Conservation (phyloP, 2,113 vertebrate species). For the Pterocles orientalis region DNA sequence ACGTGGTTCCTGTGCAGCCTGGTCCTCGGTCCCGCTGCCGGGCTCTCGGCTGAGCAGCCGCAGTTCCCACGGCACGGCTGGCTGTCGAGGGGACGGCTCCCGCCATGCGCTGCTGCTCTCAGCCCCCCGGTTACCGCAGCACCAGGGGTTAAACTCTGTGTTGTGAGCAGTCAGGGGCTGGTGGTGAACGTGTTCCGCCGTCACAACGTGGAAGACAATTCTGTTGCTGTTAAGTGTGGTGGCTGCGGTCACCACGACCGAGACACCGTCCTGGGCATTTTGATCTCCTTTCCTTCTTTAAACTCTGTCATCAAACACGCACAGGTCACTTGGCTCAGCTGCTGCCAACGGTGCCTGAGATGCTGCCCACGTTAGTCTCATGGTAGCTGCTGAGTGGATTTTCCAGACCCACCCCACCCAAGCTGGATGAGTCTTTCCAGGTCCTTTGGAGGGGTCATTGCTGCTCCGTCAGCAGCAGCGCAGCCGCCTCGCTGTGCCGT, state of each 20-base stretch:
- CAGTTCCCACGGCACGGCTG: neutral
- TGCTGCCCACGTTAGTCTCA: fast-evolving
- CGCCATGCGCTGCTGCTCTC: fast-evolving
- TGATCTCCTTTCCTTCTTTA: neutral
- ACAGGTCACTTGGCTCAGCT: neutral
- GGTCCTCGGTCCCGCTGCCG: neutral
- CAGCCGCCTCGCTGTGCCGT: fast-evolving
- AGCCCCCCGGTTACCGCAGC: fast-evolving
- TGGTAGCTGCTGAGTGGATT: neutral
- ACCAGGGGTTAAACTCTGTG: neutral
- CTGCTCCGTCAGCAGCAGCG: neutral
- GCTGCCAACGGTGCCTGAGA: neutral
- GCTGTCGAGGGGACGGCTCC: fast-evolving
- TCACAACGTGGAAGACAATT: neutral
- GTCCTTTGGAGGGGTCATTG: neutral
- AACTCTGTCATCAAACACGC: neutral
- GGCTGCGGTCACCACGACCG: neutral
- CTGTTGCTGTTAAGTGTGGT: neutral
- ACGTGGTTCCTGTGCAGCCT: fast-evolving
- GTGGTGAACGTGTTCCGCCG: neutral
- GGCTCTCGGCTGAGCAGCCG: neutral
- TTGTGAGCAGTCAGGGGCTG: neutral
- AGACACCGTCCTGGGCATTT: neutral
- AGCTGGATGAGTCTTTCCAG: neutral
- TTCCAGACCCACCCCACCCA: neutral